Evolutionary conservation across 1,140 invertebrate species (phyloP), one percentile per base, ranked within the genome.

Genomic region (Lepidurus packardi): DNA sequence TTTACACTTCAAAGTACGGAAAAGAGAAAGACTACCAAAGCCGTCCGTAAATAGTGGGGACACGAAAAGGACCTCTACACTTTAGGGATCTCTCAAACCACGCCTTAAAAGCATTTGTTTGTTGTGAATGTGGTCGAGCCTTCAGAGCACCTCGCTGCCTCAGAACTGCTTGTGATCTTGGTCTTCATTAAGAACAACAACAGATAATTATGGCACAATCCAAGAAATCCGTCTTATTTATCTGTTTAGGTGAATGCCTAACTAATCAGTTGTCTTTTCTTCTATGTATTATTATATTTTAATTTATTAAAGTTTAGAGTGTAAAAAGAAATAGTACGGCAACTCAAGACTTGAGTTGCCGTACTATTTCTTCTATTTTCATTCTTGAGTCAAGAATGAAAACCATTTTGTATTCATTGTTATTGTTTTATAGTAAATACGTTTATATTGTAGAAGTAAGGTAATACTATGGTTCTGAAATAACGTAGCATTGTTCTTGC

Each of bases 201-300:
- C 8, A 47, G 16, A 11, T n/a, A 65, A 65, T 21, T 65, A 78
- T 78, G 73, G 43, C 73, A 9, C 11, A 43, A 0, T 16, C 73
- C 13, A 78, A 78, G 73, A 78, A 78, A 78, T 78, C 78, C 7
- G 78, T 78, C 2, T 25, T 78, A 7, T 78, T 78, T 45, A 45
- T 78, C n/a, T 78, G 78, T 43, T 41, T 78, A 16, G 78, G 78
- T 78, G 24, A 78, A 25, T 34, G 6, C 16, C 41, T 13, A 21
- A 1, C 47, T 1, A 9, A 0, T 25, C 25, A 9, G 8, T 42
- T 34, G 43, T 53, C 1, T 34, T 8, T 78, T 1, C 6, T 73
- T 16, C 7, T 13, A 16, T 65, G 6, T 65, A 16, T 65, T 65
- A 47, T 7, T 21, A 21, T 16, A 65, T 65, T 65, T 21, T 65